Evolutionary conservation across 1,140 invertebrate genomes (phyloP).

Genomic region (Nautilus pompilius): DNA sequence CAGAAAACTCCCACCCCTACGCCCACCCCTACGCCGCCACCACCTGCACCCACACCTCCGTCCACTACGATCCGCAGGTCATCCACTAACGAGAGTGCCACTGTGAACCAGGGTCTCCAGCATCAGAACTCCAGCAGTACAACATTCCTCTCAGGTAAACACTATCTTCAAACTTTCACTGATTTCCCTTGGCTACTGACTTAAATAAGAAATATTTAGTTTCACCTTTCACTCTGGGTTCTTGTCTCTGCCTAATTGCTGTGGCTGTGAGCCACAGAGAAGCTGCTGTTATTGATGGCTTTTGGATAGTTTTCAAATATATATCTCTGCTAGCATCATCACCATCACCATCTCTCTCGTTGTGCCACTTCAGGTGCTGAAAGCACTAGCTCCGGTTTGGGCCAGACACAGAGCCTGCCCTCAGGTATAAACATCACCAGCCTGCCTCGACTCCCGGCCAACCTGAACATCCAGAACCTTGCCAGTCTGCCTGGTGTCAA

Average conservation of each 20-base stretch:
- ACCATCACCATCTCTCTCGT: too few relatives aligned
- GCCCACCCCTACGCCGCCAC: conserved; percentile 14
- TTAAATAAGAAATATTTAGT: too few relatives aligned
- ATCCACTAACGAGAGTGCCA: background rate
- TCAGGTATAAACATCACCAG: conserved; percentile 43
- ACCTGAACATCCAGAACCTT: conserved; percentile 47
- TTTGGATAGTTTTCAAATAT: too few relatives aligned
- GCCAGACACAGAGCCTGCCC: conserved; percentile 7
- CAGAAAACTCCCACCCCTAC: conserved; percentile 29
- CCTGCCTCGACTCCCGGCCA: conserved; percentile 38
- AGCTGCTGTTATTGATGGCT: too few relatives aligned
- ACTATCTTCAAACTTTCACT: too few relatives aligned
- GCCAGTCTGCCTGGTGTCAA: conserved; percentile 66
- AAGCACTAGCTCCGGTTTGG: conserved; percentile 8
- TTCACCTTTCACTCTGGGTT: too few relatives aligned
- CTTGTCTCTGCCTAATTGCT: too few relatives aligned
- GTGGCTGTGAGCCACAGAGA: too few relatives aligned
- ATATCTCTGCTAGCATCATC: too few relatives aligned
- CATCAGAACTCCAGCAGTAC: background rate
- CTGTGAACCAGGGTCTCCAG: background rate
- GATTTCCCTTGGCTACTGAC: too few relatives aligned
- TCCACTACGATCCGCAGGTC: conserved; percentile 11
- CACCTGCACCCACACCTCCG: conserved; percentile 10
- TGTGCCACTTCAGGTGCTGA: conserved; percentile 9
- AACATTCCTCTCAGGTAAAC: background rate